phyloP scores from a whole-genome alignment of 2,797 vertebrate genomes.

The Peromyscus melanophrys region DNA sequence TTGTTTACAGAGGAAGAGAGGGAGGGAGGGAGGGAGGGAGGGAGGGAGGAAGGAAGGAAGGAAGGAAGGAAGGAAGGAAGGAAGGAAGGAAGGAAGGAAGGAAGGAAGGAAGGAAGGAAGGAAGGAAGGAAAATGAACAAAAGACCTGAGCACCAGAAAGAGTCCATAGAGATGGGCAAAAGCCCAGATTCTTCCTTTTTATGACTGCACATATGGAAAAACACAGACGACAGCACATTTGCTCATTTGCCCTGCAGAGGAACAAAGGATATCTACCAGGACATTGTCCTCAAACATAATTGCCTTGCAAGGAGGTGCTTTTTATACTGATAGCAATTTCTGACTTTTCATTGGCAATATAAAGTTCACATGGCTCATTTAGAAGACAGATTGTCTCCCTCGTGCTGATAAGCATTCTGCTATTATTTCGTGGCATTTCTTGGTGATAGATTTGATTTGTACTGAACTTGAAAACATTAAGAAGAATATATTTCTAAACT shows the following conservation, averaged over 20 bases:
- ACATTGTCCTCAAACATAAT: slow-evolving; percentile 42
- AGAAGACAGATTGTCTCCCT: slow-evolving; percentile 67
- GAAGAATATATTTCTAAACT: slow-evolving; percentile 66
- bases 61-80: neutral
- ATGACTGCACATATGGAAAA: neutral
- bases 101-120: neutral
- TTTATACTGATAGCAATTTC: slow-evolving; percentile 47
- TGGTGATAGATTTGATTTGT: slow-evolving; percentile 72
- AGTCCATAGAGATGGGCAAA: slow-evolving; percentile 19
- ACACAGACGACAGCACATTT: neutral
- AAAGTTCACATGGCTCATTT: slow-evolving; percentile 61
- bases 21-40: neutral
- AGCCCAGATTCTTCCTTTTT: slow-evolving; percentile 14
- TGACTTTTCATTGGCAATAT: slow-evolving; percentile 59
- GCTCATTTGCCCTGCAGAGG: slow-evolving; percentile 30
- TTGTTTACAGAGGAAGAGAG: neutral
- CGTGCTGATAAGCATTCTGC: slow-evolving; percentile 34
- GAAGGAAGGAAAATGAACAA: neutral
- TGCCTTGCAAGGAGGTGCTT: slow-evolving; percentile 62
- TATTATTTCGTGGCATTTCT: slow-evolving; percentile 46
- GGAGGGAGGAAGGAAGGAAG: neutral
- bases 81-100: neutral
- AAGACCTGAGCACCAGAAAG: neutral
- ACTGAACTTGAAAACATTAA: slow-evolving; percentile 67
- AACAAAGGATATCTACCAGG: slow-evolving; percentile 29